Base-by-base conservation (phyloP, 2,888 invertebrate species). In the Glaucopsyche alexis region DNA sequence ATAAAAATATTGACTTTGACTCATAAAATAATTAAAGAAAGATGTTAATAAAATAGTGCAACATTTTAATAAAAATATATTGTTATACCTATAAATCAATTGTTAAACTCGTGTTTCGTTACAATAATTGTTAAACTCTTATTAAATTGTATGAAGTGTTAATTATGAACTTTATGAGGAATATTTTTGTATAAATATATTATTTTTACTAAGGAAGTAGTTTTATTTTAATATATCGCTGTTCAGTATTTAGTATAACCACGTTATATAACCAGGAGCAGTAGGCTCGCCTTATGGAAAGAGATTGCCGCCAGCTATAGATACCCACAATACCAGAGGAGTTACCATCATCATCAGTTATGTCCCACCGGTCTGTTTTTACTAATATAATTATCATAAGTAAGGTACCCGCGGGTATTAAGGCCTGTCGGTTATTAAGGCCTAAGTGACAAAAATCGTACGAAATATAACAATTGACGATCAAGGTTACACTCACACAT, bases 171-270 rank as follows among this genome's bases (percentile, higher is more conserved):
- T 55, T 19, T 55, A 52, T 52, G 50, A 52, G 2, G 16, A 19
- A 55, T 55, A 19, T 55, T 55, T 55, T 55, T 55, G 19, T 55
- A 55, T 19, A 11, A 55, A 55, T 55, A 55, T 19, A 55, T 52
- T 16, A 55, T 19, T 55, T 55, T 55, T 11, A 11, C 16, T 19
- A 19, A 19, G 19, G 19, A 4, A 19, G 11, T 16, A 19, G 16
- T 55, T 55, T 55, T 19, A 19, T 55, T 55, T 5, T 4, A 1
- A 29, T 11, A 19, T 0, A 16, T 52, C 42, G 6, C 42, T 42
- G 7, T 42, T 42, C 42, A 50, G 7, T 52, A 52, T 16, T 7
- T 50, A 14, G n/a, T 50, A n/a, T 13, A 50, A 52, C 16, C 50
- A 7, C 50, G 42, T 50, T 50, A 29, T 1, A 29, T n/a, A 40